Conservation (phyloP, 2,113 vertebrate species). For the Protobothrops flavoviridis region DNA sequence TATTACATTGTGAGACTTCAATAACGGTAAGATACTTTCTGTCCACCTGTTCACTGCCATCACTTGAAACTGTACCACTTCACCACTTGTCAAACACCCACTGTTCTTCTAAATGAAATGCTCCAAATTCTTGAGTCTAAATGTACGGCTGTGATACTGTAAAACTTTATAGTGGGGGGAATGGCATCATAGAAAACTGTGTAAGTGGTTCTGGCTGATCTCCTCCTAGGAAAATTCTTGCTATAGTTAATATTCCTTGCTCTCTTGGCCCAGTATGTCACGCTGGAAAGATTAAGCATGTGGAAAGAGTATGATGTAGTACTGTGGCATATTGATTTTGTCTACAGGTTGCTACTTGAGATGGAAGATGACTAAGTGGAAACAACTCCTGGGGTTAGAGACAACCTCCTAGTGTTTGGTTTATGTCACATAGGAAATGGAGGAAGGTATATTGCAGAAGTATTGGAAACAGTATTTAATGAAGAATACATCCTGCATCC, state of each 20-base stretch:
- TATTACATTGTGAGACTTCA: neutral
- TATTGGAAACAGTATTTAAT: neutral
- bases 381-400: neutral
- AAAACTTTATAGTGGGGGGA: neutral
- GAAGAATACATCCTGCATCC: neutral
- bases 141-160: neutral
- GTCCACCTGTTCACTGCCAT: neutral
- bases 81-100: neutral
- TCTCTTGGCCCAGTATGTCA: neutral
- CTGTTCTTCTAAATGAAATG: neutral
- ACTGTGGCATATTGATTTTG: neutral
- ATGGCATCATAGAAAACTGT: neutral
- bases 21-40: neutral
- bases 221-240: neutral
- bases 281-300: neutral
- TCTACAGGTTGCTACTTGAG: conserved; percentile 7
- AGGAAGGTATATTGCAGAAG: neutral
- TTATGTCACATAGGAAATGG: neutral
- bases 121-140: neutral
- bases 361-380: conserved; percentile 8
- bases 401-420: neutral
- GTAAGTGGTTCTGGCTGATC: neutral
- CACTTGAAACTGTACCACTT: neutral
- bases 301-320: conserved; percentile 11
- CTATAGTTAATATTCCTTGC: neutral